Base-by-base conservation (phyloP, 2,113 vertebrate species). In the Tachysurus vachellii region DNA sequence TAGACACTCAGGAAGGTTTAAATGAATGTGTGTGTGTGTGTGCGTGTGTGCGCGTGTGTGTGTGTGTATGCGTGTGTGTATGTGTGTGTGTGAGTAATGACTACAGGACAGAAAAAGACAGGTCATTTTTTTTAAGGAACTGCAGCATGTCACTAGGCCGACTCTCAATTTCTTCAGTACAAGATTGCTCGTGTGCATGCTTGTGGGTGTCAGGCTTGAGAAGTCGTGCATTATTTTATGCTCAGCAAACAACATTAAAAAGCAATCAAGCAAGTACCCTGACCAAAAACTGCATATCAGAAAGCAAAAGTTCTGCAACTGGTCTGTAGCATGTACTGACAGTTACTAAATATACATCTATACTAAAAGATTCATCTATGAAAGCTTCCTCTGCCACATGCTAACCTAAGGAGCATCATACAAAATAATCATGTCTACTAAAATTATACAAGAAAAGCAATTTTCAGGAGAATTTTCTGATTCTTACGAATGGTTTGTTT, bases 71-170 rank as follows among this genome's bases (percentile, higher is more conserved):
- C 36, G 2, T 36, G 36, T 36, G 36, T 36, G 36, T 36, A 59
- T 54, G 61, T 56, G 80, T 28, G 59, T 21, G 47, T 56, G 66
- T 59, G 86, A 87, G 88, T 85, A 70, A 86, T 89, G 53, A 64
- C 44, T 73, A 47, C 50, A 28, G 70, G 64, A 88, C 66, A 56
- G 21, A 68, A 36, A 86, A 68, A 80, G 87, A 71, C 80, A 86
- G 61, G 50, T 9, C 28, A 73, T 84, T 88, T 84, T 82, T 80
- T 85, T 31, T 50, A 5, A 76, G 42, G 76, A 57, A 28, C 44
- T 6, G 28, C 31, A 26, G 26, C 56, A 26, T 61, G 70, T 82
- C 85, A 66, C 23, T 36, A 47, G n/a, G 26, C 62, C 42, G 59
- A 53, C 80, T 83, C 85, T 68, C 57, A 82, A 84, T 81, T 80